Evolutionary conservation across 2,888 invertebrate species (phyloP).

Genomic region (Andricus quercusramuli): DNA sequence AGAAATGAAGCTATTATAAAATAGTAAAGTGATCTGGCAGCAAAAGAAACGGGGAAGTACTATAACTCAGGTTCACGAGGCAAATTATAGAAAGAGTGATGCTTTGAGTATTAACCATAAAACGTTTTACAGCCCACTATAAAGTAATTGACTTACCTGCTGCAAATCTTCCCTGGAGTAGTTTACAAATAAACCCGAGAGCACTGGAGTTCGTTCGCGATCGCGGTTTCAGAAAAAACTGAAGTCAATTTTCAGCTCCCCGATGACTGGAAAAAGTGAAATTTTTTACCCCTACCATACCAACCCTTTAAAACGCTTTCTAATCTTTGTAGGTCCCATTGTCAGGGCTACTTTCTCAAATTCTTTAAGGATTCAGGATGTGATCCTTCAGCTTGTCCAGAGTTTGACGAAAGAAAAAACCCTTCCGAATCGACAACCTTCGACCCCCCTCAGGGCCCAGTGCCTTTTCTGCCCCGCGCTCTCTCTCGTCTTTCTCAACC

Average conservation of each 20-base stretch:
- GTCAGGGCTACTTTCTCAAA: constrained; percentile 64
- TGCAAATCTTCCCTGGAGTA: constrained; percentile 47
- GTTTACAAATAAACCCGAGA: constrained; percentile 27
- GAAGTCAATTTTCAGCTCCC: constrained; percentile 44
- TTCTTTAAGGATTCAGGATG: constrained; percentile 51
- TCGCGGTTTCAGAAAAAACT: constrained; percentile 58
- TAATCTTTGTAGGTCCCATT: constrained; percentile 65
- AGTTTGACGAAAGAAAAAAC: constrained; percentile 37
- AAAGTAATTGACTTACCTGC: constrained; percentile 67
- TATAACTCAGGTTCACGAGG: constrained; percentile 50
- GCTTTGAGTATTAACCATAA: constrained; percentile 37
- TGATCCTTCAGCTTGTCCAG: background rate
- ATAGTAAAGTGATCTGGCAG: constrained; percentile 33
- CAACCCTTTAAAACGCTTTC: constrained; percentile 68
- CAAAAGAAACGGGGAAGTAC: constrained; percentile 47
- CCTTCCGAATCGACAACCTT: constrained; percentile 45
- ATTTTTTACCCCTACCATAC: constrained; percentile 66
- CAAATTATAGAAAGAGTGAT: constrained; percentile 54
- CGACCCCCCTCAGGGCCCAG: constrained; percentile 43
- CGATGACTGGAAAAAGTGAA: constrained; percentile 66
- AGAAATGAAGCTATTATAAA: constrained; percentile 37
- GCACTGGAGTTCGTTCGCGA: constrained; percentile 45
- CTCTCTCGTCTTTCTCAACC: constrained; percentile 59
- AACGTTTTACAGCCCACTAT: constrained; percentile 63
- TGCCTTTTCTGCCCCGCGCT: constrained; percentile 11